phyloP scores from a whole-genome alignment of 2,797 vertebrate species.

The Vireo griseus region DNA sequence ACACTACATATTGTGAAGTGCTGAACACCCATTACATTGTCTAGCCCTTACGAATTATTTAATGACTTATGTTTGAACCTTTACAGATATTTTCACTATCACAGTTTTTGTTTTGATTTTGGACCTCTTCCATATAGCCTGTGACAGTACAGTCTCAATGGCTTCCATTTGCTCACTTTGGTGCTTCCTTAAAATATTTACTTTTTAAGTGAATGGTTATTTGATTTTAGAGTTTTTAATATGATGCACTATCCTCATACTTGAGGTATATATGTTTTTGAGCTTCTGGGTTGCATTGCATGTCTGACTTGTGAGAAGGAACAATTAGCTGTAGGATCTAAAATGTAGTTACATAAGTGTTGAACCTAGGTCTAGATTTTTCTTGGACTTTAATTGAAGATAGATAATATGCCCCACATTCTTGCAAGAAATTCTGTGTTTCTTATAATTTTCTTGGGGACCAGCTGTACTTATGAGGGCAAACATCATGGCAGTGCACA shows the following conservation, averaged over 20 bases:
- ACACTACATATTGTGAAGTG: background rate
- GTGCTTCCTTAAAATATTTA: background rate
- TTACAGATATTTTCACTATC: slow-evolving; percentile 17
- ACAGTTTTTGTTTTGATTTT: background rate
- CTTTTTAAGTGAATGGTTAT: background rate
- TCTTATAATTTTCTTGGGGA: background rate
- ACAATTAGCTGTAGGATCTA: background rate
- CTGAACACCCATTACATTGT: background rate
- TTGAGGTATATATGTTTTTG: background rate
- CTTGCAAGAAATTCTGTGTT: background rate
- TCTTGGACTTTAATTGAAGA: background rate
- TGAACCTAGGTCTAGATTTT: background rate
- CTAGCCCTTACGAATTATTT: slow-evolving; percentile 40
- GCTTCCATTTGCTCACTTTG: background rate
- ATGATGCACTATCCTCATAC: background rate
- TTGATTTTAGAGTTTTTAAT: background rate
- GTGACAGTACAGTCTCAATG: background rate
- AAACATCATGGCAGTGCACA: background rate
- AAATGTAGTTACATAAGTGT: background rate
- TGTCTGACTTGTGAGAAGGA: background rate
- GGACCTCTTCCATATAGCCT: background rate
- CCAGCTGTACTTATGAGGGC: background rate
- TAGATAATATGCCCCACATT: background rate
- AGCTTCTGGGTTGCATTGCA: background rate
- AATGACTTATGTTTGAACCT: slow-evolving; percentile 57